Evolutionary conservation across 2,797 vertebrate species (phyloP), one percentile per base, ranked within the genome.

Genomic region (Lagodon rhomboides): DNA sequence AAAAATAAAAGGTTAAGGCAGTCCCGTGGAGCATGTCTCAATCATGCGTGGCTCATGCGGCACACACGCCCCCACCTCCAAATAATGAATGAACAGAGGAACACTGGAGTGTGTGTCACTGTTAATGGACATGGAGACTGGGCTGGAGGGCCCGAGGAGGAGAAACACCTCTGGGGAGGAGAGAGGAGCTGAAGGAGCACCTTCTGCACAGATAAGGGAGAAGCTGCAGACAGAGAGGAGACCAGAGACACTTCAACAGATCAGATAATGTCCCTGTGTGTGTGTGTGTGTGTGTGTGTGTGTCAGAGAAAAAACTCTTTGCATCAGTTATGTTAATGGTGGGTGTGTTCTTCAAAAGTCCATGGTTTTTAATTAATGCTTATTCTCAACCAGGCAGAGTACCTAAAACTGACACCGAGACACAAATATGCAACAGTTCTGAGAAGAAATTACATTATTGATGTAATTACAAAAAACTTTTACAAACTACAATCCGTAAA

Each of bases 191-290:
- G 73, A 46, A 85, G 73, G 64, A 85, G 78, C 88, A 83, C 84
- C 89, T 85, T 85, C 81, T 80, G 83, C 70, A 70, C 60, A 89
- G 95, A 95, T 95, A 95, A 95, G 88, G 46, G 46, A 61, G 81
- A 81, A 89, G 80, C 82, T 90, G 92, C 75, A 95, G 95, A 96
- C 95, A 94, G 89, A 94, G 92, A 94, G 94, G 95, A 96, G 95
- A 94, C 95, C 84, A 79, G 68, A 77, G 79, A 91, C 93, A 92
- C 94, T 94, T 92, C 71, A 92, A 22, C 30, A 85, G 88, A 95
- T 95, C 93, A 93, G 92, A 89, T 84, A 84, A 80, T 67, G 23
- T 1, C 0, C 38, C 0, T 17, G 44, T 27, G 44, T 17, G 17
- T 25, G 53, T 53, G 68, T 30, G 55, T 34, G 47, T 25, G 43